Base-by-base conservation (phyloP, 2,888 invertebrate species). In the Andrena hattorfiana region DNA sequence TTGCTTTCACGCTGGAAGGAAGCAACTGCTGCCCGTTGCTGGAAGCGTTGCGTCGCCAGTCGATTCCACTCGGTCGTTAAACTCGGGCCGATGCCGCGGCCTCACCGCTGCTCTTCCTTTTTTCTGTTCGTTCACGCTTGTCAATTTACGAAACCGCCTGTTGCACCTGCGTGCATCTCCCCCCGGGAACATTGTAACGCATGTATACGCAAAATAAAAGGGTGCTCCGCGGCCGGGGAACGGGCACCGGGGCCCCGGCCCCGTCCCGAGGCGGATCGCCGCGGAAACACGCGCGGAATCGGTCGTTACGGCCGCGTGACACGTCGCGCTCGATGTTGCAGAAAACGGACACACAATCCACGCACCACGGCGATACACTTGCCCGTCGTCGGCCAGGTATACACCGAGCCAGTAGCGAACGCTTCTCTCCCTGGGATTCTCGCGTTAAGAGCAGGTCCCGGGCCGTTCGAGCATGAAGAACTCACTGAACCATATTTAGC, bases 401-500 rank as follows among this genome's bases (percentile, higher is more conserved):
- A 74, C 64, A 59, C 42, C 62, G 60, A 16, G 76, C 77, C 83
- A 62, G 86, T 86, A 86, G 85, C 84, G 66, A 62, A 79, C 67
- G 66, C 81, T 81, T 71, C 84, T 77, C 69, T 78, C 64, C 42
- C 35, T 35, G 78, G 69, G 76, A 76, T 64, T 82, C 30, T 10
- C 82, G 84, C 76, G 85, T 85, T 85, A 85, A 48, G 85, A 85
- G 83, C 85, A 77, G 83, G 83, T 85, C 83, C 70, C 62, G 72
- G 69, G 20, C 56, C 75, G 70, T 73, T 86, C 67, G 80, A 80
- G 77, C 85, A 83, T 86, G 83, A 85, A 77, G 83, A 71, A 76
- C 66, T 73, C 85, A 83, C 85, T 85, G 85, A 85, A 86, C 85
- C 85, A 81, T 86, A 83, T 83, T 85, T 83, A 81, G 75, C 83